Base-by-base conservation (phyloP, 2,797 vertebrate species). In the Pseudomugil tenellus region DNA sequence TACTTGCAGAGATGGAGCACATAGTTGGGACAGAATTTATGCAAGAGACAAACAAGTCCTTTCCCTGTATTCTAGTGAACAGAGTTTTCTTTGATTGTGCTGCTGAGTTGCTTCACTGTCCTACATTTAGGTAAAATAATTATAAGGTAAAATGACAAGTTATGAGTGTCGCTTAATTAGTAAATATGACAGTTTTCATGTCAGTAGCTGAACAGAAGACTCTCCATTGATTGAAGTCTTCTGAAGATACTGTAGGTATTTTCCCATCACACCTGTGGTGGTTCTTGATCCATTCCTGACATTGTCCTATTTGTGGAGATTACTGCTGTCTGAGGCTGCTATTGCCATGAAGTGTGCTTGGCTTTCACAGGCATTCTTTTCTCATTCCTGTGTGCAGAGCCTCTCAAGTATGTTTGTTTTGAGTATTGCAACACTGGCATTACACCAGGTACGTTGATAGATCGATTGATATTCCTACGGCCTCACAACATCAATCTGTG, bases 11-110 rank as follows among this genome's bases (percentile, higher is more conserved):
- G 58, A 17, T 11, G 3, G 39, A 25, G 48, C 37, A 1, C 58
- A 26, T 14, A 31, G 49, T 46, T 21, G 8, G 51, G 54, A 1
- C 60, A 43, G 11, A 68, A 66, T 72, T 79, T 74, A 66, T 41
- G 21, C 46, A 49, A 58, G 63, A 49, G 57, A 46, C 67, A 77
- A 73, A 80, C 34, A 53, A 37, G 58, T 54, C 60, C 31, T 26
- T 51, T 52, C 14, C 32, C 58, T 12, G 23, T 14, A 13, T 21
- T 58, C 37, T 46, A 17, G 26, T 72, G 31, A 70, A 73, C 41
- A 49, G 12, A 74, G 46, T 23, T 63, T 25, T 78, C 49, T 75
- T 56, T 63, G 21, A 57, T 25, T 26, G 11, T 55, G 61, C 54
- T 59, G 57, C n/a, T 17, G 4, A 31, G 32, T 67, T 49, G 11